Evolutionary conservation across 2,113 vertebrate genomes (phyloP).

Genomic region (Sapayoa aenigma): DNA sequence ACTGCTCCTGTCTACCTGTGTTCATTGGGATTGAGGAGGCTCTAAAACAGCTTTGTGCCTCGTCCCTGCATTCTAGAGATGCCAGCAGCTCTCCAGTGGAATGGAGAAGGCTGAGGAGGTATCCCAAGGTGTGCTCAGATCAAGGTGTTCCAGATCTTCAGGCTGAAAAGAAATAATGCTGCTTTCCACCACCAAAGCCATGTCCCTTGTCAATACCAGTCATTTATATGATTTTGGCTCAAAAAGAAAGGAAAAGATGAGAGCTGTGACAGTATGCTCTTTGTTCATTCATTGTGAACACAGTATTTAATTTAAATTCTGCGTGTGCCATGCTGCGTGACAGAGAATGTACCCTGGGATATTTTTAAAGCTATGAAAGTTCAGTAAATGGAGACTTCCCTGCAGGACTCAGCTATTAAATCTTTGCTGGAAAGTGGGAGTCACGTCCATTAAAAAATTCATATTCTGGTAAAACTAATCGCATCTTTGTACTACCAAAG

Average conservation of each 20-base stretch:
- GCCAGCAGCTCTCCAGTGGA: background rate
- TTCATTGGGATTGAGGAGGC: fast-evolving
- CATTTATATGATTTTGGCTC: background rate
- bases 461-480: conserved; percentile 51
- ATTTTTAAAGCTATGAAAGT: conserved; percentile 46
- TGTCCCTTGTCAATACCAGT: background rate
- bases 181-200: background rate
- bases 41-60: background rate
- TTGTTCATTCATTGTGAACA: background rate
- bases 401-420: conserved; percentile 65
- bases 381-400: conserved; percentile 60
- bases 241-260: background rate
- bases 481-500: conserved; percentile 35
- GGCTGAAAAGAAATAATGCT: background rate
- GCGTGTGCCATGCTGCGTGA: background rate
- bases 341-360: conserved; percentile 44
- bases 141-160: background rate
- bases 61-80: background rate
- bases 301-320: conserved; percentile 44
- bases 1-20: fast-evolving
- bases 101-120: background rate
- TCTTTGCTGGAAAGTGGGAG: conserved; percentile 33
- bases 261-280: background rate
- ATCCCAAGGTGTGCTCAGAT: background rate
- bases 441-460: conserved; percentile 51